Percentiles rank a stretch among this genome's conserved stretches.
Conservation (phyloP, 2,888 invertebrate genomes). For the Platycnemis pennipes region DNA sequence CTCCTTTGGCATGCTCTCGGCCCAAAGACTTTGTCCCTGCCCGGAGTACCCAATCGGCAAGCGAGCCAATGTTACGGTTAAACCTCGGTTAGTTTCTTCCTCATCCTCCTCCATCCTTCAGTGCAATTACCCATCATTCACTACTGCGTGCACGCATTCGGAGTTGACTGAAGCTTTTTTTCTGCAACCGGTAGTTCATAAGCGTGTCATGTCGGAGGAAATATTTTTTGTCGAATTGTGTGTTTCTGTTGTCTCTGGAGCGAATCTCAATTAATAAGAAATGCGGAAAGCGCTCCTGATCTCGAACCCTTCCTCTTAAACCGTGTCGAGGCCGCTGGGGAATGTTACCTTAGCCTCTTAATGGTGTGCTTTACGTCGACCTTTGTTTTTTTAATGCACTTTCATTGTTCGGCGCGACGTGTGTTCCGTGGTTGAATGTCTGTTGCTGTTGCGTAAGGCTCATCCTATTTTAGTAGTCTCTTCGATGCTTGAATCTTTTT, state of each 20-base stretch:
- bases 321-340: background rate
- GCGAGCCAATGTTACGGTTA: slow-evolving; percentile 13
- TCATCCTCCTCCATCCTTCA: background rate
- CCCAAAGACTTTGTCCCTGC: too few species aligned
- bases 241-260: background rate
- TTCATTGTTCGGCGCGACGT: background rate
- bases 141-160: background rate
- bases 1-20: background rate
- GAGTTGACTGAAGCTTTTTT: slow-evolving; percentile 1
- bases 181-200: background rate
- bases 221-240: background rate
- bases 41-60: background rate
- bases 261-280: slow-evolving; percentile 15
- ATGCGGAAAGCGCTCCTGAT: slow-evolving; percentile 45
- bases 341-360: background rate
- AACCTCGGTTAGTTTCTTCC: background rate
- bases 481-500: background rate
- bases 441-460: background rate
- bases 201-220: slow-evolving; percentile 40
- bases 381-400: background rate
- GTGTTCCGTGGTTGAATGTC: background rate
- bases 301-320: background rate
- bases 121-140: slow-evolving; percentile 14
- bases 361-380: background rate
- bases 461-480: background rate